Base-by-base conservation (phyloP, 2,113 vertebrate species). In the Eulacestoma nigropectus region DNA sequence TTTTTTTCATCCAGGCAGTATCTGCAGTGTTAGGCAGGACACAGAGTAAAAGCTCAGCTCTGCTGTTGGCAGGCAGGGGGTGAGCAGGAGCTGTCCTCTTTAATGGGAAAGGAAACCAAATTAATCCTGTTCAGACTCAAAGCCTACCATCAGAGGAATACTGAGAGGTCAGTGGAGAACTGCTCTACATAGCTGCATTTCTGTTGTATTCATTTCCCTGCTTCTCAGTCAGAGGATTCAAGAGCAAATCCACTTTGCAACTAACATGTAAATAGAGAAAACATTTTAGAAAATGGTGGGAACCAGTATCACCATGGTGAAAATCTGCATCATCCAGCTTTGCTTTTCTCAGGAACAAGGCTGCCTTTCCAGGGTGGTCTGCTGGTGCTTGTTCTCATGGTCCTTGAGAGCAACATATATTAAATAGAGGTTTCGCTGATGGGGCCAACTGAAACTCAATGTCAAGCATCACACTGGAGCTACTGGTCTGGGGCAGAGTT, bases 91-190 rank as follows among this genome's bases (percentile, higher is more conserved):
- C 65, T 52, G 67, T 68, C 27, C 75, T 69, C 63, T 86, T 91
- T 84, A 84, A 47, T 6, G 50, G 52, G 60, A 47, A 91, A 85
- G 26, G 50, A 79, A 96, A 89, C 35, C 75, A 29, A 90, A 93
- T 90, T 60, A 92, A 90, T 95, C 82, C 78, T 26, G 7, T 69
- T 96, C 82, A 95, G 57, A 72, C 68, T 87, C 80, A 93, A 93
- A 95, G 74, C 37, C 55, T 72, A 35, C 63, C 30, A 25, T 62
- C 59, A 75, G 46, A 86, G 50, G 32, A 88, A 93, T 60, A 63
- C 77, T 77, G 41, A 79, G 69, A 76, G 86, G 74, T 84, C 91
- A 76, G 55, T 1, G 1, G 55, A 94, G 77, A 94, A 69, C 93
- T 67, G 70, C 44, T 90, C 65, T 65, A 63, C 59, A 60, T 37